Percentiles rank a stretch among this genome's conserved stretches.
phyloP scores from a whole-genome alignment of 2,797 vertebrate genomes.

The Cichlasoma orientale region DNA sequence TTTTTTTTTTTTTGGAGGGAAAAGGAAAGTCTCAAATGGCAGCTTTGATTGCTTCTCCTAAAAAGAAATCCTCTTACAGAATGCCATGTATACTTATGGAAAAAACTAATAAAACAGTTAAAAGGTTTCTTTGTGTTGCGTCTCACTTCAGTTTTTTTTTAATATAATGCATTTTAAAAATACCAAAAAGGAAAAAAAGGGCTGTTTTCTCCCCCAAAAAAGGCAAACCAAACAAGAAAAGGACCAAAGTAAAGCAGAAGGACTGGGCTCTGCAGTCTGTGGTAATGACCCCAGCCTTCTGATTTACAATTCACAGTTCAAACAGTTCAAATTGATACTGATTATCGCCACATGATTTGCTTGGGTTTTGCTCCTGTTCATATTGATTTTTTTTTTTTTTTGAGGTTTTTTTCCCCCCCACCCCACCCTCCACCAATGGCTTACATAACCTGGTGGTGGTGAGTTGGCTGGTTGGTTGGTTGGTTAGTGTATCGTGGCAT shows the following conservation, averaged over 20 bases:
- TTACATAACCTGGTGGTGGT: slow-evolving; percentile 46
- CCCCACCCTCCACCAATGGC: slow-evolving; percentile 37
- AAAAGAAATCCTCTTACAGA: slow-evolving; percentile 83
- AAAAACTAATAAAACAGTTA: slow-evolving; percentile 65
- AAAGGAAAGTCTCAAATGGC: slow-evolving; percentile 77
- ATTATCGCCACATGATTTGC: slow-evolving; percentile 86
- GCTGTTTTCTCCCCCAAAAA: slow-evolving; percentile 8
- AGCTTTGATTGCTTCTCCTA: slow-evolving; percentile 88
- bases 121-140: slow-evolving; percentile 70
- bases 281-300: slow-evolving; percentile 59
- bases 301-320: slow-evolving; percentile 78
- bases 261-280: slow-evolving; percentile 65
- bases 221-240: slow-evolving; percentile 36
- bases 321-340: slow-evolving; percentile 77
- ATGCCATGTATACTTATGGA: slow-evolving; percentile 74
- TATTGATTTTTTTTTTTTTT: slow-evolving; percentile 44
- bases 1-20: slow-evolving; percentile 47
- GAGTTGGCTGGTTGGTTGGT: slow-evolving; percentile 23
- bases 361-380: slow-evolving; percentile 75
- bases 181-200: slow-evolving; percentile 38
- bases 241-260: slow-evolving; percentile 59
- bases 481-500: slow-evolving; percentile 49
- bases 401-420: not conserved
- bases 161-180: slow-evolving; percentile 53
- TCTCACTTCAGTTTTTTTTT: slow-evolving; percentile 55